phyloP scores from a whole-genome alignment of 1,140 invertebrate species.

The Eriocheir sinensis region DNA sequence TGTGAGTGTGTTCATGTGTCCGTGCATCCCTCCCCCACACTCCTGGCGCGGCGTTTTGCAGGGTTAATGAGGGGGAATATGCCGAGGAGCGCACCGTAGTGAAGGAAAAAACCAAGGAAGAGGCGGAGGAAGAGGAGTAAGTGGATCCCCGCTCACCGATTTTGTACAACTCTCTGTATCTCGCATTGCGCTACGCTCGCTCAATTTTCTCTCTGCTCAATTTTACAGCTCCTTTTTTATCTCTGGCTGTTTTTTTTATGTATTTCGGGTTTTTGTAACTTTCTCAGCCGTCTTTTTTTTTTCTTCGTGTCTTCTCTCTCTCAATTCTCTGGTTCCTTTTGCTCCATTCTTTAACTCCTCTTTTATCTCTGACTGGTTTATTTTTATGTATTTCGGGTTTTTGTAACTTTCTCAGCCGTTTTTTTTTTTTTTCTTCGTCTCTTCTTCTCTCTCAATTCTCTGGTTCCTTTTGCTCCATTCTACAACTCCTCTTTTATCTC shows the following conservation, averaged over 20 bases:
- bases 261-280: neutral
- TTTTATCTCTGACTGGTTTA: no score
- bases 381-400: no score
- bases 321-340: no score
- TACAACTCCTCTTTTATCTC: no score
- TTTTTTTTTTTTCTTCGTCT: constrained; percentile 31
- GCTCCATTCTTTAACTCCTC: no score
- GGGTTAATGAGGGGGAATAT: constrained; percentile 36
- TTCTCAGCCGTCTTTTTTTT: neutral
- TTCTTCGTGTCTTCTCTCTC: neutral
- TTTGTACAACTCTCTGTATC: neutral
- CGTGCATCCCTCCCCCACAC: no score
- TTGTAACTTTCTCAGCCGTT: no score
- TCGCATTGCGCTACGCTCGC: neutral
- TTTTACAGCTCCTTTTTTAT: neutral
- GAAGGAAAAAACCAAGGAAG: constrained; percentile 44
- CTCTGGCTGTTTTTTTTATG: neutral
- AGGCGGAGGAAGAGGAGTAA: constrained; percentile 51
- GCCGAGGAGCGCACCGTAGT: neutral
- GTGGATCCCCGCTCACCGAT: neutral
- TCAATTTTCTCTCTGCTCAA: neutral
- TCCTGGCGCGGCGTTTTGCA: constrained; percentile 18
- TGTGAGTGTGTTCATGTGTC: neutral
- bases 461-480: no score
- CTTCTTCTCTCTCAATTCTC: neutral